Percentiles rank a stretch among this genome's conserved stretches.
These are phyloP conservation scores for Leptinotarsa lineolata DNA, from an alignment of 1,140 invertebrate species.

Conservation along the genomic window DNA sequence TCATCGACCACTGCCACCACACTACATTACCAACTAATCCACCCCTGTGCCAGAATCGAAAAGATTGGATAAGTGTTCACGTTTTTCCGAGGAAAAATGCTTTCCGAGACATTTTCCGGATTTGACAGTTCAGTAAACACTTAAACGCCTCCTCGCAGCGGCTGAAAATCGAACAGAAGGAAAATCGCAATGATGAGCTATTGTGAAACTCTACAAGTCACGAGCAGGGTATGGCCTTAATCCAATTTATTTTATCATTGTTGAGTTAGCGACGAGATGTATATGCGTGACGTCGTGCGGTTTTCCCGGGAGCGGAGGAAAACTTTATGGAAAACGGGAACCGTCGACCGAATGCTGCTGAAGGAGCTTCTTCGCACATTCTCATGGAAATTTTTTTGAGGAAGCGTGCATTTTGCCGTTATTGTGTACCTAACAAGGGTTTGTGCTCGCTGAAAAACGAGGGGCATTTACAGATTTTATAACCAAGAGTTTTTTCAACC, in stretches of 20 bases:
- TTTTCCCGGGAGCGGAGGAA: slow-evolving; percentile 19
- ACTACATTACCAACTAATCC: slow-evolving; percentile 7
- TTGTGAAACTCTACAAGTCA: slow-evolving; percentile 53
- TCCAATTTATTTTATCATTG: slow-evolving; percentile 57
- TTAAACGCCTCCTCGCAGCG: slow-evolving; percentile 36
- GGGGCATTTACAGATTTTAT: too few relatives aligned
- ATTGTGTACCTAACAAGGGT: too few relatives aligned
- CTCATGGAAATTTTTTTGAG: too few relatives aligned
- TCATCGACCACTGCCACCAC: background rate
- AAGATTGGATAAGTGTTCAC: slow-evolving; percentile 53
- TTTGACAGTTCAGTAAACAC: slow-evolving; percentile 55
- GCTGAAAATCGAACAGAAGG: slow-evolving; percentile 38
- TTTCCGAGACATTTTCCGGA: slow-evolving; percentile 53
- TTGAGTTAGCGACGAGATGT: slow-evolving; percentile 50
- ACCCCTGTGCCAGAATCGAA: slow-evolving; percentile 29
- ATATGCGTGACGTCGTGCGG: slow-evolving; percentile 36
- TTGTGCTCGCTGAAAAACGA: too few relatives aligned
- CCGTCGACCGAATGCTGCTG: background rate
- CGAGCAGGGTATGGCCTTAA: slow-evolving; percentile 52
- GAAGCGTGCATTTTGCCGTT: too few relatives aligned
- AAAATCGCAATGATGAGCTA: slow-evolving; percentile 51
- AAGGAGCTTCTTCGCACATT: background rate
- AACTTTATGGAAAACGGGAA: slow-evolving; percentile 2
- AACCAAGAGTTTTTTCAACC: background rate
- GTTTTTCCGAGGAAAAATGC: slow-evolving; percentile 50